phyloP scores from a whole-genome alignment of 2,113 vertebrate species.

The Pleuronectes platessa region DNA sequence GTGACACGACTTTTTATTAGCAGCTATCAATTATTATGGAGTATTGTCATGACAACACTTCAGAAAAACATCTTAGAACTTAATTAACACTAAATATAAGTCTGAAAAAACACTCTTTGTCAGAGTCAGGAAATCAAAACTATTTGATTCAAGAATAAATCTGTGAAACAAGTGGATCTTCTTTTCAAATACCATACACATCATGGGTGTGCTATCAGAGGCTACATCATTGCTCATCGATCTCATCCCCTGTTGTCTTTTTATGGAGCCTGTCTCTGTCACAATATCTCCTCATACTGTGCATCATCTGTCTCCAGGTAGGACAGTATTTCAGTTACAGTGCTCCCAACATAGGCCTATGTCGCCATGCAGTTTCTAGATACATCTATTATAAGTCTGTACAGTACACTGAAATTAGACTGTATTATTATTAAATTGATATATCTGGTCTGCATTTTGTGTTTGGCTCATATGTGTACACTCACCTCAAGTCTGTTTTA shows the following conservation, averaged over 20 bases:
- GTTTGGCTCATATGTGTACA: background rate
- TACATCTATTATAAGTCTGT: no score
- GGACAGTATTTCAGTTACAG: no score
- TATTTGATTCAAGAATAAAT: no score
- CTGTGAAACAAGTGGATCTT: background rate
- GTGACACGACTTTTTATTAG: background rate
- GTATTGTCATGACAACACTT: constrained; percentile 4
- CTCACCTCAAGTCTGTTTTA: background rate
- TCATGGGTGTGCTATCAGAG: background rate
- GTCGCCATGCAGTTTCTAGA: no score
- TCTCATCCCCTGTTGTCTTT: background rate
- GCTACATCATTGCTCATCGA: background rate
- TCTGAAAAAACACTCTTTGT: no score
- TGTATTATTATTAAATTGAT: background rate
- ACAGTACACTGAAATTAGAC: no score
- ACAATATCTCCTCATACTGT: no score
- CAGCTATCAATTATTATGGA: background rate
- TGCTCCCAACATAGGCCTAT: no score
- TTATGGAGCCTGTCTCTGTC: background rate
- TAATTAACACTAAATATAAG: background rate
- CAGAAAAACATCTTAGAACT: background rate
- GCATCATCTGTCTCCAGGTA: no score
- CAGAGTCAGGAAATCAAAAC: no score
- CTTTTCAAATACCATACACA: background rate
- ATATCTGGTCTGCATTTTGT: background rate